phyloP scores from a whole-genome alignment of 1,140 invertebrate genomes.

The Zaprionus capensis region DNA sequence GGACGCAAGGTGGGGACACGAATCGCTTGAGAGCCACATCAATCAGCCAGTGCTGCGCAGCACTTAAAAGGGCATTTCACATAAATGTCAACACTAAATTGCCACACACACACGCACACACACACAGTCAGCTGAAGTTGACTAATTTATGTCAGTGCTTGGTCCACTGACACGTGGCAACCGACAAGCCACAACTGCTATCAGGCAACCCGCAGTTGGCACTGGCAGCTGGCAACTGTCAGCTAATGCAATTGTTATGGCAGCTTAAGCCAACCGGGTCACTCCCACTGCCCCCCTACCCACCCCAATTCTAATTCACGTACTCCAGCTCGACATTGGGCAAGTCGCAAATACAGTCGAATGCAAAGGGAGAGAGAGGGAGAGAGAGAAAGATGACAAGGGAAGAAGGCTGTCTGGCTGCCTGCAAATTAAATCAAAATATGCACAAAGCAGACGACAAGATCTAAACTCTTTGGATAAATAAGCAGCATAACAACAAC shows the following conservation, averaged over 20 bases:
- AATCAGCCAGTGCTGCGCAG: conserved; percentile 47
- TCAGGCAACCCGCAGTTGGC: conserved; percentile 8
- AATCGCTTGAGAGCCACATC: conserved; percentile 51
- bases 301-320: not conserved
- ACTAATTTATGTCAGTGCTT: conserved; percentile 57
- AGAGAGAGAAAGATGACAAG: not conserved
- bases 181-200: conserved; percentile 4
- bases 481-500: conserved; percentile 42
- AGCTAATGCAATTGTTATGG: conserved; percentile 65
- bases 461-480: conserved; percentile 55
- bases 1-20: conserved; percentile 5
- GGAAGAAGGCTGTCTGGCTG: conserved; percentile 6
- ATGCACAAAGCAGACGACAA: conserved; percentile 53
- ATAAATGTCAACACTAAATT: conserved; percentile 81
- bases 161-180: conserved; percentile 36
- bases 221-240: conserved; percentile 60
- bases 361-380: conserved; percentile 17
- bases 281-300: not conserved
- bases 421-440: conserved; percentile 76
- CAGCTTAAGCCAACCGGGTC: conserved; percentile 53
- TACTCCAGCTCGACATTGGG: conserved; percentile 47
- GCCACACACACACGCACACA: conserved; percentile 24
- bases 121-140: conserved; percentile 18
- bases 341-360: conserved; percentile 49
- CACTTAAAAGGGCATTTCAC: conserved; percentile 64